Percentiles rank a stretch among this genome's conserved stretches.
phyloP scores from a whole-genome alignment of 2,113 vertebrate species.

The Tringa solitaria region DNA sequence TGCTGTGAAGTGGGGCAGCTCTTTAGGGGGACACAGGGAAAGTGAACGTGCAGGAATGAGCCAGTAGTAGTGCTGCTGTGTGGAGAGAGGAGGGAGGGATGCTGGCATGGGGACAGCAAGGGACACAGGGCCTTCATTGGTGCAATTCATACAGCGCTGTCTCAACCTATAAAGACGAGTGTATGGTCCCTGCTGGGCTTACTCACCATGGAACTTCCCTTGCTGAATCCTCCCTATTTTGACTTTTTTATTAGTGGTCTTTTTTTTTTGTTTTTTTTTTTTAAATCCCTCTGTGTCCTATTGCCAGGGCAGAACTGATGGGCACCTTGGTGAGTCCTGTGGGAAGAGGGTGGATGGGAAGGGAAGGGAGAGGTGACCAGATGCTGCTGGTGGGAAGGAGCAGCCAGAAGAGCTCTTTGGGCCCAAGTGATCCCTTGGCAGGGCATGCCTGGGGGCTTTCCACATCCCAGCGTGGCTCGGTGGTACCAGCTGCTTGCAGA shows the following conservation, averaged over 20 bases:
- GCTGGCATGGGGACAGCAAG: not conserved
- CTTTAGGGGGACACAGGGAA: not conserved
- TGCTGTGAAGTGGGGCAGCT: not conserved
- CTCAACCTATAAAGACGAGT: not conserved
- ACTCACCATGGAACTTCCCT: not conserved
- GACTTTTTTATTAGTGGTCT: not conserved
- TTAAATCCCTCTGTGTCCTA: not conserved
- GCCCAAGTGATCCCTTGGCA: not conserved
- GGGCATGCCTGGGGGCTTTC: not conserved
- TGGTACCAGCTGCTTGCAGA: not conserved
- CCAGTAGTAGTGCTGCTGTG: not conserved
- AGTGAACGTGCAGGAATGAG: fast-evolving
- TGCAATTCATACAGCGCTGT: not conserved
- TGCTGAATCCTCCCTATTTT: not conserved
- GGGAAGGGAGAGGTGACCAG: not conserved
- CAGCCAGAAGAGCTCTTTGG: not conserved
- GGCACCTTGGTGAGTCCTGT: fast-evolving
- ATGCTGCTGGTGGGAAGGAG: not conserved
- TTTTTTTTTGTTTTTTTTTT: not conserved
- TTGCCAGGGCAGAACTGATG: not conserved
- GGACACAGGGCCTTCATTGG: not conserved
- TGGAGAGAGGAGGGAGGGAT: not conserved
- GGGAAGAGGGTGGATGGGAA: fast-evolving
- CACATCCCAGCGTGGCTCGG: fast-evolving
- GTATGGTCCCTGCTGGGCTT: not conserved